These are phyloP conservation scores for Enteromius viviparus DNA, from an alignment of 2,797 vertebrate genomes.

Conservation along the genomic window DNA sequence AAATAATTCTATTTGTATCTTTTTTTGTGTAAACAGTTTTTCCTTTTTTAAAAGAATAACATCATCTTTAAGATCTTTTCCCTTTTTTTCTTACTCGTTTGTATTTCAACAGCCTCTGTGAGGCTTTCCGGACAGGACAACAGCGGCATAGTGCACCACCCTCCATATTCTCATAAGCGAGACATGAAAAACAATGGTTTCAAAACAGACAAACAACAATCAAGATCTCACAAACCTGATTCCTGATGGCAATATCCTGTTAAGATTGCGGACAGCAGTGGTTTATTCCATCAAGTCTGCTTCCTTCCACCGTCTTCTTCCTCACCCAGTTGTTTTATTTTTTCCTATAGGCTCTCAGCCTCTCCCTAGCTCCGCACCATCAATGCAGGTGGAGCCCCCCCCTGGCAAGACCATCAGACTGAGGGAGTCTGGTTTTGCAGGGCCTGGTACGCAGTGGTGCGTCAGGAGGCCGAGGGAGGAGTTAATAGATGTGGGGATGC, in stretches of 20 bases:
- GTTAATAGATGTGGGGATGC: slow-evolving; percentile 11
- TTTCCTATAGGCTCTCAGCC: slow-evolving; percentile 40
- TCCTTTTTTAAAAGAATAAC: slow-evolving; percentile 62
- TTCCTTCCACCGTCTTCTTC: slow-evolving; percentile 54
- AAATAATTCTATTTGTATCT: background rate
- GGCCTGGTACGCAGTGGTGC: slow-evolving; percentile 60
- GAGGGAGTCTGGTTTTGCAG: slow-evolving; percentile 44
- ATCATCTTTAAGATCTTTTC: slow-evolving; percentile 36
- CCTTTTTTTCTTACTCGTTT: slow-evolving; percentile 32
- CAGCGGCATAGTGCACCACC: slow-evolving; percentile 13
- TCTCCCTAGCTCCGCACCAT: slow-evolving; percentile 65
- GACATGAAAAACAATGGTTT: background rate
- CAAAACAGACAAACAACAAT: background rate
- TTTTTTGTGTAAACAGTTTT: slow-evolving; percentile 33
- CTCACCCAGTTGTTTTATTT: slow-evolving; percentile 45
- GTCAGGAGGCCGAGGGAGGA: slow-evolving; percentile 51
- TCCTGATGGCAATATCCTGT: slow-evolving; percentile 45
- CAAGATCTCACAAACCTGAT: slow-evolving; percentile 36
- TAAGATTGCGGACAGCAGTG: slow-evolving; percentile 23
- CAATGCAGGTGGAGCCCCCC: slow-evolving; percentile 75
- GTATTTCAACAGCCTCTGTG: background rate
- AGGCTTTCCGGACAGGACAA: background rate
- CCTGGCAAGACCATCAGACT: slow-evolving; percentile 47
- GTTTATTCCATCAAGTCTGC: slow-evolving; percentile 55
- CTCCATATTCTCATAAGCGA: slow-evolving; percentile 3